These are phyloP conservation scores for Amniataba percoides DNA, from an alignment of 2,797 vertebrate species.

Conservation along the genomic window DNA sequence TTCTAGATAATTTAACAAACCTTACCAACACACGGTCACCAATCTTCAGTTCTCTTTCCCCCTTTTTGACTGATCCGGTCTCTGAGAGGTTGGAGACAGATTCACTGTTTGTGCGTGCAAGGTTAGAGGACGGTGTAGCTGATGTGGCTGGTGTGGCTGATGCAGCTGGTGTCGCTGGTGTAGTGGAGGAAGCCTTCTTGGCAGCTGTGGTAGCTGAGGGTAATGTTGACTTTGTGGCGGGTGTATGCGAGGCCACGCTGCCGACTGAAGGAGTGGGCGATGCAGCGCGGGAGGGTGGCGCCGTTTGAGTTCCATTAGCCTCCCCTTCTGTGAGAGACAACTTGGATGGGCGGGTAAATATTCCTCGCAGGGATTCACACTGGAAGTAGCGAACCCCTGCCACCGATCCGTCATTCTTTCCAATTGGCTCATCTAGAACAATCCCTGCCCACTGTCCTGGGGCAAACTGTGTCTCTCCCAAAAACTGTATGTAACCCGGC, in stretches of 20 bases:
- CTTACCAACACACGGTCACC: conserved; percentile 97
- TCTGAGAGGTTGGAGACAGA: conserved; percentile 97
- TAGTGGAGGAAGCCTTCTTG: conserved; percentile 78
- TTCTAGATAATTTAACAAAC: conserved; percentile 24
- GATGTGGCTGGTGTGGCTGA: conserved; percentile 53
- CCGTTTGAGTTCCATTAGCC: conserved; percentile 89
- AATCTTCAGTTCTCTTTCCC: conserved; percentile 95
- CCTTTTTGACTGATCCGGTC: conserved; percentile 95
- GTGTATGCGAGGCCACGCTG: conserved; percentile 85
- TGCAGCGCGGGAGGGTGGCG: conserved; percentile 85
- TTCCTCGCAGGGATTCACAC: conserved; percentile 94
- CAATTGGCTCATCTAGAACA: conserved; percentile 95
- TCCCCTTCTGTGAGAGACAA: conserved; percentile 92
- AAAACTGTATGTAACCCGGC: conserved; percentile 94
- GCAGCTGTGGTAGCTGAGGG: conserved; percentile 81
- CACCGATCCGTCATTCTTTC: conserved; percentile 97
- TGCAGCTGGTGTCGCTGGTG: conserved; percentile 65
- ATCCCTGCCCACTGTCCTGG: conserved; percentile 99
- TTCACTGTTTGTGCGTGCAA: conserved; percentile 91
- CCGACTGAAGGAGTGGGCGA: conserved; percentile 89
- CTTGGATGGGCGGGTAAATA: conserved; percentile 97
- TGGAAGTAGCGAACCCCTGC: conserved; percentile 97
- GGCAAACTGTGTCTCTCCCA: conserved; percentile 97
- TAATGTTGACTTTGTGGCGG: conserved; percentile 69
- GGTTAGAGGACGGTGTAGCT: conserved; percentile 85